Evolutionary conservation across 2,113 vertebrate species (phyloP), one percentile per base, ranked within the genome.

Genomic region (Corythornis cristatus): DNA sequence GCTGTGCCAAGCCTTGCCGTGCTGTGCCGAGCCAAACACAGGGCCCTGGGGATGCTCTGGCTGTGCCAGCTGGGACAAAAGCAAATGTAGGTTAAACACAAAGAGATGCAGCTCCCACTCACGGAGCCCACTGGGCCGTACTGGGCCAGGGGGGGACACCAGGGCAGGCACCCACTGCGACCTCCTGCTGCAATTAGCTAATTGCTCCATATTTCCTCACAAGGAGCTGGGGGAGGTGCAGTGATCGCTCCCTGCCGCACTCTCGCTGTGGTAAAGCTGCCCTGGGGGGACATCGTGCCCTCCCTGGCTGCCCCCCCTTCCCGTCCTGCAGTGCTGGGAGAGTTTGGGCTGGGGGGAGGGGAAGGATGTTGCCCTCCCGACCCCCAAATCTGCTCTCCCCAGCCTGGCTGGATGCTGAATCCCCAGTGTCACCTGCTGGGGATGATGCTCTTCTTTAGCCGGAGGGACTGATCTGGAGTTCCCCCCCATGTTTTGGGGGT

Each of bases 51-150:
- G 65, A 9, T 0, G 10, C 48, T 88, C 43, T 0, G 8, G 33
- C 72, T n/a, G 65, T 12, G 4, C 43, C 1, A 13, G 19, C 40
- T 7, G 3, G 86, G 85, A 95, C 92, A 96, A 94, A 95, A 88
- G 92, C 57, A 0, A 85, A 93, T 85, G 90, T 94, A 91, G 94
- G 95, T 94, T 93, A 91, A 91, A 28, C 65, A 68, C 74, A 79
- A 82, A 91, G 88, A 9, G 6, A 33, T 21, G 79, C 3, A 12
- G 70, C 74, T 22, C 64, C 68, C 2, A 50, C 56, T 2, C 67
- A 2, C 1, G 15, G 76, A 79, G 62, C 46, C 14, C 19, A 0
- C 23, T 9, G 3, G 6, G 78, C 48, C 2, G 6, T 6, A 1
- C n/a, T 3, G 54, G 37, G 37, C 37, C 37, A 9, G 37, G 60